Evolutionary conservation across 2,113 vertebrate genomes (phyloP).

Genomic region (Anguilla rostrata): DNA sequence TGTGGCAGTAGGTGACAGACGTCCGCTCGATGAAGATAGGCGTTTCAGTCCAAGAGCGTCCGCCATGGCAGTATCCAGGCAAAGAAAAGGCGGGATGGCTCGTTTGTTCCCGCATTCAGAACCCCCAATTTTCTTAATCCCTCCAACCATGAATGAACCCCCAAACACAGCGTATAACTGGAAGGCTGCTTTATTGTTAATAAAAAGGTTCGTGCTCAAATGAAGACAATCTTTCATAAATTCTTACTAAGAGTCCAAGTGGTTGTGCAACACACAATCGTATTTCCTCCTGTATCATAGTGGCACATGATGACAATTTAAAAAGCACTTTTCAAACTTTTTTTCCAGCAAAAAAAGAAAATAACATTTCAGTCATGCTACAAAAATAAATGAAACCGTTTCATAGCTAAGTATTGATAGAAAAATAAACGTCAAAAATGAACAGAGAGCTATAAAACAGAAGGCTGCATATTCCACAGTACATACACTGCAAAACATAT

Average conservation of each 20-base stretch:
- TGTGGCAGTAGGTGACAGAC: constrained; percentile 2
- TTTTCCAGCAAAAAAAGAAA: constrained; percentile 66
- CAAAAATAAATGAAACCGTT: constrained; percentile 64
- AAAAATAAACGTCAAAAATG: constrained; percentile 61
- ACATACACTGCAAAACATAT: constrained; percentile 16
- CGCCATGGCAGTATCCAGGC: neutral
- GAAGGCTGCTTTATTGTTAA: constrained; percentile 84
- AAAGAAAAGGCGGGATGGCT: too few species aligned
- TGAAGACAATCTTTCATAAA: constrained; percentile 77
- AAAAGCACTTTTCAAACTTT: constrained; percentile 60
- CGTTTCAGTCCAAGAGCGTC: neutral
- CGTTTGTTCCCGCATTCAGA: constrained; percentile 27
- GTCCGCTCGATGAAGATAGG: neutral
- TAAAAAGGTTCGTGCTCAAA: constrained; percentile 83
- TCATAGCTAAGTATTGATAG: constrained; percentile 55
- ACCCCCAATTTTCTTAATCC: neutral
- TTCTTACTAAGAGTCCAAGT: constrained; percentile 67
- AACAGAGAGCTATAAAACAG: constrained; percentile 63
- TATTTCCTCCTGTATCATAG: constrained; percentile 66
- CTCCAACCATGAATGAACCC: constrained; percentile 51
- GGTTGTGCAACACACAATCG: constrained; percentile 73
- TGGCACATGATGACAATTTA: constrained; percentile 69
- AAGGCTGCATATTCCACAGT: constrained; percentile 51
- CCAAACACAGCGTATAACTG: constrained; percentile 64
- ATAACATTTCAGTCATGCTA: constrained; percentile 72